These are phyloP conservation scores for Dreissena polymorpha DNA, from an alignment of 1,140 invertebrate species.

Conservation along the genomic window DNA sequence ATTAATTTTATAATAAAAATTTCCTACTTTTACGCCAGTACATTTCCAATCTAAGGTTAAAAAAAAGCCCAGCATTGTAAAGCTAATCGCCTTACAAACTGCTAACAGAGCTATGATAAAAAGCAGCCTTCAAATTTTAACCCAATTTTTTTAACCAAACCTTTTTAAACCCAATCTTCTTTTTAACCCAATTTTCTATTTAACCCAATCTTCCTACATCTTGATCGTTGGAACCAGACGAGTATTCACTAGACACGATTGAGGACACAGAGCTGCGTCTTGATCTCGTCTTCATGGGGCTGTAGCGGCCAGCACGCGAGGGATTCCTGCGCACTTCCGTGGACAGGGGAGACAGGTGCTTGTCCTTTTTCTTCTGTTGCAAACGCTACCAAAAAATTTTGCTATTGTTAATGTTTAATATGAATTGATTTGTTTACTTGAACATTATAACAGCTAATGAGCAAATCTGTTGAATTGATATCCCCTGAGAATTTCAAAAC, in stretches of 20 bases:
- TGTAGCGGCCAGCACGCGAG: constrained; percentile 57
- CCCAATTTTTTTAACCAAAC: too few relatives aligned
- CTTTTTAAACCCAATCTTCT: too few relatives aligned
- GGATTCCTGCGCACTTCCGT: constrained; percentile 62
- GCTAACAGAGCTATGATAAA: too few relatives aligned
- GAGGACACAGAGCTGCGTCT: constrained; percentile 69
- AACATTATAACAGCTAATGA: background rate
- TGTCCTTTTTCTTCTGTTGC: constrained; percentile 25
- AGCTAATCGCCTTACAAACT: too few relatives aligned
- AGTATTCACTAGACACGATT: constrained; percentile 63
- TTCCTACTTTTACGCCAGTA: too few relatives aligned
- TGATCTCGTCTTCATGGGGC: constrained; percentile 58
- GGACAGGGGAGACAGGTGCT: constrained; percentile 17
- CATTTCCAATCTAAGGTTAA: too few relatives aligned
- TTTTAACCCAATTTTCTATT: too few relatives aligned
- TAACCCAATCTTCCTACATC: constrained; percentile 55
- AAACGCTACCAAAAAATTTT: background rate
- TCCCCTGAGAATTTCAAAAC: background rate
- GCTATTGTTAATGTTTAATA: background rate
- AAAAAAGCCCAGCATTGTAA: too few relatives aligned
- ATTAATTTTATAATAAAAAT: too few relatives aligned
- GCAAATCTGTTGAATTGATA: background rate
- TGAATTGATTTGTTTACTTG: background rate
- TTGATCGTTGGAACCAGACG: constrained; percentile 61
- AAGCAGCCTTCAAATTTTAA: too few relatives aligned